phyloP scores from a whole-genome alignment of 1,140 invertebrate species.

The Pantala flavescens region DNA sequence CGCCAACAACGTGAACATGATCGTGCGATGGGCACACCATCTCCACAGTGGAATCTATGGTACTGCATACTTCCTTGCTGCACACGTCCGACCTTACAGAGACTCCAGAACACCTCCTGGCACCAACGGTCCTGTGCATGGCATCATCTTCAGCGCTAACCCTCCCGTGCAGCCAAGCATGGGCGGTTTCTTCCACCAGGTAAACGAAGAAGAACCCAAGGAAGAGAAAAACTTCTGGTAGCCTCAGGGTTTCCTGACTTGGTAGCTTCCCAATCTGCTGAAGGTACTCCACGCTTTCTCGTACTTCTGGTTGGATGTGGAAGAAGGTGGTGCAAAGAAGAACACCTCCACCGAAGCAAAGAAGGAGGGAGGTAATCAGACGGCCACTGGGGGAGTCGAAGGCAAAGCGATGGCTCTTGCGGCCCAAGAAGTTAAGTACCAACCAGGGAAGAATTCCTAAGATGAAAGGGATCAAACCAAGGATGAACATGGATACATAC shows the following conservation, averaged over 20 bases:
- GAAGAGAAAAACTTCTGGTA: slow-evolving; percentile 45
- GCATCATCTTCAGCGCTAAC: slow-evolving; percentile 16
- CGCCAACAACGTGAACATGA: slow-evolving; percentile 16
- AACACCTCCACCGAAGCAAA: slow-evolving; percentile 85
- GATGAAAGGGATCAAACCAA: slow-evolving; percentile 54
- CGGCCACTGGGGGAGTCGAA: background rate
- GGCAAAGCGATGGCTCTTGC: slow-evolving; percentile 27
- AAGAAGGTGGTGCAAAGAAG: slow-evolving; percentile 81
- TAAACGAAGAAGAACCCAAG: slow-evolving; percentile 74
- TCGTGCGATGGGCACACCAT: background rate
- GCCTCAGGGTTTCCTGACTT: slow-evolving; percentile 43
- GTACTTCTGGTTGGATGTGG: slow-evolving; percentile 81
- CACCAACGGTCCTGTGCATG: slow-evolving; percentile 27
- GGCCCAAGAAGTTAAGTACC: slow-evolving; percentile 51
- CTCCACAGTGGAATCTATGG: slow-evolving; percentile 29
- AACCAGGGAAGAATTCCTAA: slow-evolving; percentile 57
- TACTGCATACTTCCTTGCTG: background rate
- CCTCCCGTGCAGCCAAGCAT: slow-evolving; percentile 48
- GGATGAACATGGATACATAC: slow-evolving; percentile 55
- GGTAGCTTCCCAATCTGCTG: slow-evolving; percentile 38
- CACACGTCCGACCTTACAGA: slow-evolving; percentile 23
- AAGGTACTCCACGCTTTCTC: slow-evolving; percentile 50
- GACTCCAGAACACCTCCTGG: slow-evolving; percentile 28
- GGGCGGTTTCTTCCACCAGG: slow-evolving; percentile 70
- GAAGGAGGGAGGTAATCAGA: slow-evolving; percentile 43